Conservation (phyloP, 2,113 vertebrate species). For the Morone saxatilis region DNA sequence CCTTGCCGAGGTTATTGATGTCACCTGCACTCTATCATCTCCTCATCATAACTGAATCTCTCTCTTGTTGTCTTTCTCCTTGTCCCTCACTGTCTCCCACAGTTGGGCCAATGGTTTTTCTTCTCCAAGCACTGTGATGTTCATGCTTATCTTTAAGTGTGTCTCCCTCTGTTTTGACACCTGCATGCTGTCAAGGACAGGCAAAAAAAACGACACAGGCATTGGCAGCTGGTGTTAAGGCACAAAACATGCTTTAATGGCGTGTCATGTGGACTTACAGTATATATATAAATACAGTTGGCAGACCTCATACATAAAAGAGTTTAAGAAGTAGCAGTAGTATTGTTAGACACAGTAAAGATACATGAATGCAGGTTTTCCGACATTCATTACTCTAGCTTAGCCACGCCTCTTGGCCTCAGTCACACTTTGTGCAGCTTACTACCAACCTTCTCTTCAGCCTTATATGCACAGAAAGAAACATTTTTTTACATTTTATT, state of each 20-base stretch:
- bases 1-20: slow-evolving; percentile 30
- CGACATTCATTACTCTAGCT: neutral
- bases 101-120: slow-evolving; percentile 18
- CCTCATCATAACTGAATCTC: slow-evolving; percentile 21
- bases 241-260: slow-evolving; percentile 60
- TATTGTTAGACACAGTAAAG: slow-evolving; percentile 20
- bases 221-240: slow-evolving; percentile 46
- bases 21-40: slow-evolving; percentile 25
- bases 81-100: neutral
- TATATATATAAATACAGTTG: slow-evolving; percentile 60
- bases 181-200: slow-evolving; percentile 66
- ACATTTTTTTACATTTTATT: neutral
- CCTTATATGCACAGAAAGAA: neutral
- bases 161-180: slow-evolving; percentile 57
- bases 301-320: slow-evolving; percentile 65
- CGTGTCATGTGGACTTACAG: slow-evolving; percentile 53
- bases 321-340: slow-evolving; percentile 29
- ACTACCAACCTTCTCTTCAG: neutral
- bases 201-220: slow-evolving; percentile 38
- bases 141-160: slow-evolving; percentile 51
- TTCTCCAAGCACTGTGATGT: slow-evolving; percentile 3
- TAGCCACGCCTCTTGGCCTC: neutral
- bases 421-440: neutral
- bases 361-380: neutral
- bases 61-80: slow-evolving; percentile 11